These are phyloP conservation scores for Harpalus rubripes DNA, from an alignment of 2,888 invertebrate species.

Conservation along the genomic window DNA sequence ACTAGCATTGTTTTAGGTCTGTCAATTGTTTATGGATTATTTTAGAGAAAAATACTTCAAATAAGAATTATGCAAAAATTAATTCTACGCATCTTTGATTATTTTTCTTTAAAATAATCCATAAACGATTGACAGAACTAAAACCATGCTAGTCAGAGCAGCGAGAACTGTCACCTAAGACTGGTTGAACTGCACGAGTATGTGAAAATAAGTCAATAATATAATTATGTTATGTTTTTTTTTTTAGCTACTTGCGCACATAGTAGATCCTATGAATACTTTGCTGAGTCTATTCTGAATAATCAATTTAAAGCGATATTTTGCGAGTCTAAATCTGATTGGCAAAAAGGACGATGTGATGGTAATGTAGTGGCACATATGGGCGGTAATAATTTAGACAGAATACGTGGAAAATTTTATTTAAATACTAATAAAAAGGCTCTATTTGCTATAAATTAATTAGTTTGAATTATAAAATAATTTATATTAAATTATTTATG, in stretches of 20 bases:
- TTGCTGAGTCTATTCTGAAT: conserved; percentile 75
- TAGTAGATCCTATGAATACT: conserved; percentile 76
- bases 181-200: too few relatives aligned
- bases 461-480: conserved; percentile 55
- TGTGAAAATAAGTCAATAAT: too few relatives aligned
- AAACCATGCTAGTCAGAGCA: too few relatives aligned
- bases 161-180: too few relatives aligned
- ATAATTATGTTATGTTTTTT: background rate
- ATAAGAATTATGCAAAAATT: too few relatives aligned
- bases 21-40: too few relatives aligned
- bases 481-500: conserved; percentile 45
- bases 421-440: conserved; percentile 72
- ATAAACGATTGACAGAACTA: too few relatives aligned
- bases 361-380: conserved; percentile 15
- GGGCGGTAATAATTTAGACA: conserved; percentile 48
- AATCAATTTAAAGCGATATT: conserved; percentile 72
- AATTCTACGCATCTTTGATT: too few relatives aligned
- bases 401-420: conserved; percentile 74
- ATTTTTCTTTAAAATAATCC: too few relatives aligned
- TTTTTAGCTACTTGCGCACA: conserved; percentile 76
- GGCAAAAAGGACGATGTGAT: conserved; percentile 69
- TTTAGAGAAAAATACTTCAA: too few relatives aligned
- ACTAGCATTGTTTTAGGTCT: too few relatives aligned
- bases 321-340: conserved; percentile 70
- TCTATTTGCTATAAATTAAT: conserved; percentile 72